These are phyloP conservation scores for Diploptera punctata DNA, from an alignment of 2,888 invertebrate genomes.

Conservation along the genomic window DNA sequence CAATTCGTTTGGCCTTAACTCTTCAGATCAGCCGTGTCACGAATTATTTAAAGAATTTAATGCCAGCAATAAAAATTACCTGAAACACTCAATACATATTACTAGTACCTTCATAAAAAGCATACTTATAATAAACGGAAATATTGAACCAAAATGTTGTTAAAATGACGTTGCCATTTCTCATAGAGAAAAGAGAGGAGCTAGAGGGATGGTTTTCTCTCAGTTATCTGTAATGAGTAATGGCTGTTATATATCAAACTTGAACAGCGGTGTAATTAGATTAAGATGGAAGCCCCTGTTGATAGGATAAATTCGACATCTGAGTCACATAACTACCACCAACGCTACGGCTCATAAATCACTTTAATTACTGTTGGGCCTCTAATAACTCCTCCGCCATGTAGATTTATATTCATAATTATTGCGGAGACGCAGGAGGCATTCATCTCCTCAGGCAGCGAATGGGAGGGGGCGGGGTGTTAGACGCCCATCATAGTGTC, in stretches of 20 bases:
- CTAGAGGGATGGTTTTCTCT: not conserved
- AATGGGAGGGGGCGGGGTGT: too few species aligned
- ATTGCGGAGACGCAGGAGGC: constrained; percentile 32
- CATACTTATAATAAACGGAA: not conserved
- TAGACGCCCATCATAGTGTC: too few species aligned
- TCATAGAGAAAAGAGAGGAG: not conserved
- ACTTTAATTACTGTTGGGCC: constrained; percentile 34
- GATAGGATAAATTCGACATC: constrained; percentile 18
- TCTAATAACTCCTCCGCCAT: constrained; percentile 33
- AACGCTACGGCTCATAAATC: constrained; percentile 28
- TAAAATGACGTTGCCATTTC: constrained; percentile 15
- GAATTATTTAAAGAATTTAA: not conserved
- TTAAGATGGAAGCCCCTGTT: constrained; percentile 15
- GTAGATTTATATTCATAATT: constrained; percentile 36
- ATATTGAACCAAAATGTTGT: not conserved
- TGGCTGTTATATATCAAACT: constrained; percentile 10
- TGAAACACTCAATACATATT: too few species aligned
- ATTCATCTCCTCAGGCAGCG: constrained; percentile 32
- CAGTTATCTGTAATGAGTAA: constrained; percentile 7
- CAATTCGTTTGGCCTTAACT: not conserved
- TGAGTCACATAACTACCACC: constrained; percentile 6
- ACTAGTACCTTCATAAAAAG: too few species aligned
- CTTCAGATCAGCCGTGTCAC: not conserved
- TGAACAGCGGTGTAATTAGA: constrained; percentile 22
- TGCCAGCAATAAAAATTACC: too few species aligned